Base-by-base conservation (phyloP, 2,113 vertebrate species). In the Rutilus rutilus region DNA sequence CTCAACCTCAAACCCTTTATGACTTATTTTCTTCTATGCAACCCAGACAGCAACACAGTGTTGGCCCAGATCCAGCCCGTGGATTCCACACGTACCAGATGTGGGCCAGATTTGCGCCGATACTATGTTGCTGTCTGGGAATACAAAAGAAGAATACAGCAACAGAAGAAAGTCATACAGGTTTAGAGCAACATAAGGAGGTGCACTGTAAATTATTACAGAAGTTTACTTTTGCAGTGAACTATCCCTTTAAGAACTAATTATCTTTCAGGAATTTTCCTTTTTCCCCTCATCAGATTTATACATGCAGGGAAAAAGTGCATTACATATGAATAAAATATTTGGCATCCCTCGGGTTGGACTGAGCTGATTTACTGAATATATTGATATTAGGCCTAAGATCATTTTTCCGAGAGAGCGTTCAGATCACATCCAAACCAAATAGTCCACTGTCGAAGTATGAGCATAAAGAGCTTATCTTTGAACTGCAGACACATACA, bases 401-500 rank as follows among this genome's bases (percentile, higher is more conserved):
- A 71, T 83, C 21, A 82, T 78, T 78, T 85, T 47, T n/a, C 60
- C 0, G 21, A 75, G 71, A 85, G 39, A 65, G 54, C 19, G 14
- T 52, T 23, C 62, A 36, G 33, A 71, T 73, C 67, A 25, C 82
- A 73, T 89, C 88, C 78, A 89, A 87, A 82, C 81, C 73, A 87
- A 89, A 89, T 82, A 89, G 54, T 78, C 42, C 39, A 17, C 25
- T 65, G 45, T 69, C 42, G 54, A 88, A 45, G 25, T 67, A 79
- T 67, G 45, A 74, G 71, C 69, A 69, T 84, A 86, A 84, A 86
- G 27, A 36, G 71, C 77, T 86, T 77, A 86, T 86, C 85, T 83
- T 84, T 69, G 36, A 59, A 62, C 64, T n/a, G 52, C 81, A 87
- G 75, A 83, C 74, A 54, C 74, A 74, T 80, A 78, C 67, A 30